Evolutionary conservation across 2,797 vertebrate genomes (phyloP).

Genomic region (Paramormyrops hopkinsi): DNA sequence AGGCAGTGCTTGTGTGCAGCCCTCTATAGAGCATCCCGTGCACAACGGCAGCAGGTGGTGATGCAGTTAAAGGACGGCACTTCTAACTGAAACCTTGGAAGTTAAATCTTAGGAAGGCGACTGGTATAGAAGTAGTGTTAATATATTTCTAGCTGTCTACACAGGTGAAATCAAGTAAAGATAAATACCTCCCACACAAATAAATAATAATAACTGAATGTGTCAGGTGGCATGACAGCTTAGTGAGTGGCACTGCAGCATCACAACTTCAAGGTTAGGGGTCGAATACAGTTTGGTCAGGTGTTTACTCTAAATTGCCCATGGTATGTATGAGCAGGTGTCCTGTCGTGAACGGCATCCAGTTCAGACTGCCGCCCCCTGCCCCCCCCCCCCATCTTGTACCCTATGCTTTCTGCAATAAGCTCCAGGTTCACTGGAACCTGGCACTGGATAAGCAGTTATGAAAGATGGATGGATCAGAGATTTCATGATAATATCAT

Average conservation of each 20-base stretch:
- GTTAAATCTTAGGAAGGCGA: not conserved
- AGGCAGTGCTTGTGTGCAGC: not conserved
- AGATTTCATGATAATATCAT: conserved; percentile 10
- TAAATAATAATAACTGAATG: not conserved
- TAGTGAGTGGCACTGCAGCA: not conserved
- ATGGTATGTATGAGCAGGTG: not conserved
- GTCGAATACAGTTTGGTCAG: not conserved
- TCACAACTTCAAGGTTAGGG: not conserved
- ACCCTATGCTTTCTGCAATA: not conserved
- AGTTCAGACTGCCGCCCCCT: not conserved
- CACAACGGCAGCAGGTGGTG: not conserved
- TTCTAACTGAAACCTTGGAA: not conserved
- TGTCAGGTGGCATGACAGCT: not conserved
- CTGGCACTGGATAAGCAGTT: not conserved
- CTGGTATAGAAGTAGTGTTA: not conserved
- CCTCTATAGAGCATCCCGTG: not conserved
- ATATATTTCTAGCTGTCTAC: not conserved
- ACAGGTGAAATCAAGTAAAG: not conserved
- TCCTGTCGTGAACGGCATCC: not conserved
- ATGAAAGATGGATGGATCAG: not conserved
- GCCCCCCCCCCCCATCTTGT: not conserved
- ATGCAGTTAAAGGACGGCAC: not conserved
- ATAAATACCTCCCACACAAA: not conserved
- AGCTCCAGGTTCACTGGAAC: not conserved
- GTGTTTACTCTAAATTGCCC: not conserved